Evolutionary conservation across 2,888 invertebrate genomes (phyloP).

Genomic region (Melanophora roralis): DNA sequence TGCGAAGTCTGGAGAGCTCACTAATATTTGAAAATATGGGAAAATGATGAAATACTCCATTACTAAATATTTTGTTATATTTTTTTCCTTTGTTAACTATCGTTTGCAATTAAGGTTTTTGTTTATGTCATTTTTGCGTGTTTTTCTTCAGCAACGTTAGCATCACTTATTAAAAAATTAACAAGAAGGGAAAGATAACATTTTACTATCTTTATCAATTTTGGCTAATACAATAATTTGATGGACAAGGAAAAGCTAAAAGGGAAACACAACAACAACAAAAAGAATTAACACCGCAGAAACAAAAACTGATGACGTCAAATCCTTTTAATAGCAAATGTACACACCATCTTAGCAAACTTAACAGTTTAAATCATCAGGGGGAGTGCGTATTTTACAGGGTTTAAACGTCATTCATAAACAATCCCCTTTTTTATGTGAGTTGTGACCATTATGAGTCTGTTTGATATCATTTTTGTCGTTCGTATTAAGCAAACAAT

Average conservation of each 20-base stretch:
- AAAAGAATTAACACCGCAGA: background rate
- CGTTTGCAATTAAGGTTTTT: no score
- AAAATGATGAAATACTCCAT: no score
- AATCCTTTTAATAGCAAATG: background rate
- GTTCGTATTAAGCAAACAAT: background rate
- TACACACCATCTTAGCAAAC: background rate
- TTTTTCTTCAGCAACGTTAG: no score
- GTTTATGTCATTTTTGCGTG: no score
- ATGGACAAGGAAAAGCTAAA: background rate
- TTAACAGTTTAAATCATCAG: background rate
- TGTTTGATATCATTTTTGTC: slow-evolving; percentile 8
- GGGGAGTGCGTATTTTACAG: slow-evolving; percentile 27
- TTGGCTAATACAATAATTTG: background rate
- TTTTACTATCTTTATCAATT: slow-evolving; percentile 27
- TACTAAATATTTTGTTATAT: no score
- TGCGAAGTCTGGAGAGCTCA: no score
- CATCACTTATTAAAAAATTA: no score
- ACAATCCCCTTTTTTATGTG: slow-evolving; percentile 33
- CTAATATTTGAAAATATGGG: no score
- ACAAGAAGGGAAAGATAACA: background rate
- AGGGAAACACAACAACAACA: background rate
- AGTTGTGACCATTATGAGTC: background rate
- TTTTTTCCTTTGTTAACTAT: no score
- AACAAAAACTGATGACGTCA: slow-evolving; percentile 31
- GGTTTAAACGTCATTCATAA: slow-evolving; percentile 18